Evolutionary conservation across 2,888 invertebrate genomes (phyloP).

Genomic region (Mimas tiliae): DNA sequence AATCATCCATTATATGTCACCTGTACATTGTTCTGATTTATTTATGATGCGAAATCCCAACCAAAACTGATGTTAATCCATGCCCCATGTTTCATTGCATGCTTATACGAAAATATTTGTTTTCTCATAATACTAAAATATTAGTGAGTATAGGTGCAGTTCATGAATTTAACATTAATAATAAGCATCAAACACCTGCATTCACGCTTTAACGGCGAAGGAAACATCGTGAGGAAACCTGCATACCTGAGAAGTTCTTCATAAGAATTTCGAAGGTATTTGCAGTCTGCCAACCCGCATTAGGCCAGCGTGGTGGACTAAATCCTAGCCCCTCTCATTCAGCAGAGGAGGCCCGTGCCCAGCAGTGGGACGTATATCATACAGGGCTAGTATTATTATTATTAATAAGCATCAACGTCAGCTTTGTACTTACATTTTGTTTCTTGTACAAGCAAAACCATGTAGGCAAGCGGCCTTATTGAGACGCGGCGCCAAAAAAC

Average conservation of each 20-base stretch:
- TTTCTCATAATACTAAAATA: neutral
- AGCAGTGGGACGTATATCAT: too few relatives aligned
- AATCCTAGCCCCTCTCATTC: too few relatives aligned
- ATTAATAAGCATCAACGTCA: neutral
- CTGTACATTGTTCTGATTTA: constrained; percentile 64
- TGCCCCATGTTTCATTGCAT: constrained; percentile 14
- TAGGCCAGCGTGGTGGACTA: too few relatives aligned
- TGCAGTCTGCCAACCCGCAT: too few relatives aligned
- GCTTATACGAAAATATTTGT: neutral
- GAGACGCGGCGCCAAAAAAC: constrained; percentile 26
- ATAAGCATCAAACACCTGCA: too few relatives aligned
- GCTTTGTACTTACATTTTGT: constrained; percentile 3
- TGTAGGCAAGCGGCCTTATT: constrained; percentile 21
- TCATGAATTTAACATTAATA: constrained; percentile 17
- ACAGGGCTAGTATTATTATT: too few relatives aligned
- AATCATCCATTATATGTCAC: constrained; percentile 64
- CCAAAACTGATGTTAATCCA: constrained; percentile 21
- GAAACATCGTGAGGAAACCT: too few relatives aligned
- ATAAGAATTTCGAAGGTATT: too few relatives aligned
- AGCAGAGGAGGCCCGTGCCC: too few relatives aligned
- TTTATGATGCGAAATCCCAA: constrained; percentile 49
- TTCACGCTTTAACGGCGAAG: too few relatives aligned
- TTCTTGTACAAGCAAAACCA: constrained; percentile 21
- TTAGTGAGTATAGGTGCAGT: neutral
- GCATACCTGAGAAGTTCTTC: too few relatives aligned